Percentiles rank a stretch among this genome's conserved stretches.
Conservation (phyloP, 2,113 vertebrate genomes). For the Zapornia atra region DNA sequence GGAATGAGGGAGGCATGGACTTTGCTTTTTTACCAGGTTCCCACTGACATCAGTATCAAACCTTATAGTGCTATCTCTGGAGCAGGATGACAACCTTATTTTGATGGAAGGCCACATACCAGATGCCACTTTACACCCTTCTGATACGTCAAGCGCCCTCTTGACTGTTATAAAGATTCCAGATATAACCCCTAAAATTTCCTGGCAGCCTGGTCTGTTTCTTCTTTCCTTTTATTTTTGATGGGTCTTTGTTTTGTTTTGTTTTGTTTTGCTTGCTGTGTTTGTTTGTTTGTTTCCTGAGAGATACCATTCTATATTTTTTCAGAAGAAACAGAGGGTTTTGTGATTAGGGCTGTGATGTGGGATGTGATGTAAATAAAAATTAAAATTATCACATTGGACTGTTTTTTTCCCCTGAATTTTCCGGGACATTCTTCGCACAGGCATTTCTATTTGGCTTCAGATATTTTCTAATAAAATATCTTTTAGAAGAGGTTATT, state of each 20-base stretch:
- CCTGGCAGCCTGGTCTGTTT: neutral
- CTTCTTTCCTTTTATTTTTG: neutral
- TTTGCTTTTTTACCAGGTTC: neutral
- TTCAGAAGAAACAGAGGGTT: neutral
- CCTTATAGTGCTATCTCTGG: neutral
- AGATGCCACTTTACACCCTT: neutral
- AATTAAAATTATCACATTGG: neutral
- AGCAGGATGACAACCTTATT: neutral
- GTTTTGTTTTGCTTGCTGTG: fast-evolving
- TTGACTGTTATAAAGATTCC: neutral
- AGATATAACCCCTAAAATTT: neutral
- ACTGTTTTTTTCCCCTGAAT: neutral
- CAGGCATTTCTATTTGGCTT: neutral
- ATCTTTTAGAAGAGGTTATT: neutral
- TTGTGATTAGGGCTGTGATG: neutral
- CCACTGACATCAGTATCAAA: neutral
- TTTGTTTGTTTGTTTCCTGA: neutral
- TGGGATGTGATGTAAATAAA: neutral
- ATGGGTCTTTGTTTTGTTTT: neutral
- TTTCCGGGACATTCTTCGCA: neutral
- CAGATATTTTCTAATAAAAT: neutral
- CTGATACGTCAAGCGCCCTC: neutral
- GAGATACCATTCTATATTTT: neutral
- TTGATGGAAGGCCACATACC: neutral
- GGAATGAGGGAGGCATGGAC: neutral